Evolutionary conservation across 1,140 invertebrate genomes (phyloP).

Genomic region (Maconellicoccus hirsutus): DNA sequence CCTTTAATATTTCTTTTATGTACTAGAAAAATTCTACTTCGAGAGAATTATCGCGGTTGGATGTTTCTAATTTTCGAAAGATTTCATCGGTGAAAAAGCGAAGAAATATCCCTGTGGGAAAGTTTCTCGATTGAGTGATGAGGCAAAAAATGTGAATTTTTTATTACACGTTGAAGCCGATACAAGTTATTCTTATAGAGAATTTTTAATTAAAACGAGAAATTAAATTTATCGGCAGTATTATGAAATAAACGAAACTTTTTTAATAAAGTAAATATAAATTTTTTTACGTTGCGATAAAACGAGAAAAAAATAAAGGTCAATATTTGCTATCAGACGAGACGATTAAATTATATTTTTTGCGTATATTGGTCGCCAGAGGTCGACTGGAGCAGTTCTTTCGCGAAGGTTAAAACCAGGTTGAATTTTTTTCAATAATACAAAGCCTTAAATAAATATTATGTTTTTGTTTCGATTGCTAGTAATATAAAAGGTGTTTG

Average conservation of each 20-base stretch:
- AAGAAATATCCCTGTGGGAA: too few relatives aligned
- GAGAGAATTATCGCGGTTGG: too few relatives aligned
- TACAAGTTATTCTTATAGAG: background rate
- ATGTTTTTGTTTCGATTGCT: too few relatives aligned
- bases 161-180: background rate
- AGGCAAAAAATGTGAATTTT: background rate
- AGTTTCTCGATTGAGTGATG: background rate
- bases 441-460: too few relatives aligned
- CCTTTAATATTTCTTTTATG: background rate
- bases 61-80: too few relatives aligned
- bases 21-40: too few relatives aligned
- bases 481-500: too few relatives aligned
- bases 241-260: slow-evolving; percentile 3
- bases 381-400: background rate
- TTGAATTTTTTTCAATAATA: background rate
- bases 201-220: background rate
- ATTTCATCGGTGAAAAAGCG: too few relatives aligned
- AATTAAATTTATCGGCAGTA: background rate
- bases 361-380: background rate
- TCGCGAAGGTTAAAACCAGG: background rate
- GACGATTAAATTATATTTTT: too few relatives aligned
- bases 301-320: background rate
- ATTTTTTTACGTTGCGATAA: background rate
- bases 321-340: background rate
- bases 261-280: background rate